Percentiles rank a stretch among this genome's conserved stretches.
Conservation (phyloP, 2,797 vertebrate species). For the Octomys mimax region DNA sequence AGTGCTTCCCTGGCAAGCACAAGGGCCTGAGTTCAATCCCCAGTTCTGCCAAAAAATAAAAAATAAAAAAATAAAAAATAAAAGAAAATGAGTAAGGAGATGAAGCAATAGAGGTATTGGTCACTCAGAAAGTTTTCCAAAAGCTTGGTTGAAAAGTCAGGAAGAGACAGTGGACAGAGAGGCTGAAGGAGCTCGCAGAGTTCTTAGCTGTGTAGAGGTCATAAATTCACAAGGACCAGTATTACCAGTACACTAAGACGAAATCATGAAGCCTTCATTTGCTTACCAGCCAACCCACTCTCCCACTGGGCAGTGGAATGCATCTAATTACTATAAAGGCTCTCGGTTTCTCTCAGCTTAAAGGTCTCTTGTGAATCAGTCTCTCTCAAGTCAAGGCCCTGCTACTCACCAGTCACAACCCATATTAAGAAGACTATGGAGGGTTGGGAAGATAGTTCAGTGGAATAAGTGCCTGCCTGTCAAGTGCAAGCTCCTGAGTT, state of each 20-base stretch:
- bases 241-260: not conserved
- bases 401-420: not conserved
- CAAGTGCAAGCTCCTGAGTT: too few species aligned
- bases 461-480: too few species aligned
- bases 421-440: not conserved
- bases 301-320: not conserved
- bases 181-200: accelerated
- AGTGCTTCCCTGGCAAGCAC: too few species aligned
- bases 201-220: not conserved
- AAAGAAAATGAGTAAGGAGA: not conserved
- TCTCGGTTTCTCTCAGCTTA: not conserved
- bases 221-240: not conserved
- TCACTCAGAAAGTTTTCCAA: not conserved
- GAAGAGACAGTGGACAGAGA: not conserved
- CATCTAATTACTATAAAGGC: not conserved
- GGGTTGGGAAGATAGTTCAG: too few species aligned
- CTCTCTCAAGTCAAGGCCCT: not conserved
- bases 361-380: not conserved
- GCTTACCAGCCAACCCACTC: not conserved
- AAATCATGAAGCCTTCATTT: not conserved
- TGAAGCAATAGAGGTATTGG: not conserved
- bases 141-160: not conserved
- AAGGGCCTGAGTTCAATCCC: too few species aligned
- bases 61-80: accelerated
- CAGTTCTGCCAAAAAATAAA: too few species aligned